These are phyloP conservation scores for Takifugu rubripes DNA, from an alignment of 2,797 vertebrate genomes.

Conservation along the genomic window DNA sequence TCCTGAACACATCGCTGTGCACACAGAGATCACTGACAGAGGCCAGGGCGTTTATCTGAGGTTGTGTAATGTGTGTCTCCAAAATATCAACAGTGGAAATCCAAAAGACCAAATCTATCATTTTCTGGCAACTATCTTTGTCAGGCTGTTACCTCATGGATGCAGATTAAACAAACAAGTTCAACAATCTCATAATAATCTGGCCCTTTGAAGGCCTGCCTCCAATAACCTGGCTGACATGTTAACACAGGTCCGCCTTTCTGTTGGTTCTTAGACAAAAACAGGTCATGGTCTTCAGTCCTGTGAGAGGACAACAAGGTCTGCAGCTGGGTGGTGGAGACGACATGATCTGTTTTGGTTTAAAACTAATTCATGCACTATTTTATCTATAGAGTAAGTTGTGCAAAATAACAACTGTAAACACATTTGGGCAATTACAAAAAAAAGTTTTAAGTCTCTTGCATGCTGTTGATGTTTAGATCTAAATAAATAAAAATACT, in stretches of 20 bases:
- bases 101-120: too few species aligned
- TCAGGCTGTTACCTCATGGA: too few species aligned
- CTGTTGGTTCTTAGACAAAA: constrained; percentile 13
- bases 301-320: constrained; percentile 11
- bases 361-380: too few species aligned
- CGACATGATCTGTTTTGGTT: not conserved
- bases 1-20: constrained; percentile 2
- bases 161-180: constrained; percentile 10
- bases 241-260: not conserved
- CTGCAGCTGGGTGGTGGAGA: constrained; percentile 27
- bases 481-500: too few species aligned
- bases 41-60: constrained; percentile 9
- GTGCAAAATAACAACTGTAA: not conserved
- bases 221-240: constrained; percentile 12
- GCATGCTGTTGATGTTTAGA: not conserved
- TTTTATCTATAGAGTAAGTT: too few species aligned
- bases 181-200: not conserved
- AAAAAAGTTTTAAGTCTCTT: not conserved
- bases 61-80: constrained; percentile 30
- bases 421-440: too few species aligned
- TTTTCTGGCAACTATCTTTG: too few species aligned
- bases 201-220: not conserved
- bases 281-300: constrained; percentile 30
- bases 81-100: constrained; percentile 11
- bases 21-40: not conserved